These are phyloP conservation scores for Rallus limicola DNA, from an alignment of 2,113 vertebrate species.

Conservation along the genomic window DNA sequence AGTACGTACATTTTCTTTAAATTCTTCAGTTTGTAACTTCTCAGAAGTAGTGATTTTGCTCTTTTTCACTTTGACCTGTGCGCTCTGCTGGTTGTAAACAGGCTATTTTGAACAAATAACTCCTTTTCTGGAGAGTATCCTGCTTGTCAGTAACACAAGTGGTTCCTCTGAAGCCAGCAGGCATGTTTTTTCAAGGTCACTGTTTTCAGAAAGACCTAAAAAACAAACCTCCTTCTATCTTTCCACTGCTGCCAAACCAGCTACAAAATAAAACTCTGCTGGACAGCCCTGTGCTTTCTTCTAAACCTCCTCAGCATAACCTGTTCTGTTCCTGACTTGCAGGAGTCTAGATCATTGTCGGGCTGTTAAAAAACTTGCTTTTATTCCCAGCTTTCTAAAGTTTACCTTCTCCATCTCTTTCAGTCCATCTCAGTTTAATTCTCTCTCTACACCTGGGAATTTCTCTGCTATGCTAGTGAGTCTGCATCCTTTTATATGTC, in stretches of 20 bases:
- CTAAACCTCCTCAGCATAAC: neutral
- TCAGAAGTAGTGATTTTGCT: neutral
- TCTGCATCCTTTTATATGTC: constrained; percentile 6
- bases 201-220: neutral
- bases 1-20: neutral
- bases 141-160: neutral
- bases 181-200: neutral
- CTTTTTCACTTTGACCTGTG: neutral
- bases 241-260: neutral
- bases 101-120: neutral
- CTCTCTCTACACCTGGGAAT: constrained; percentile 18
- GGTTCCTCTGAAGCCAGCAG: neutral
- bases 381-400: constrained; percentile 16
- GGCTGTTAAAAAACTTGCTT: constrained; percentile 18
- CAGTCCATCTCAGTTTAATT: neutral
- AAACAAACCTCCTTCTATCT: neutral
- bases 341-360: neutral
- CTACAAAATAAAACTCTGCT: neutral
- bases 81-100: neutral
- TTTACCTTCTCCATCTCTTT: constrained; percentile 3
- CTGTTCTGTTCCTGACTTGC: neutral
- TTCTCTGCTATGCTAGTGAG: constrained; percentile 4
- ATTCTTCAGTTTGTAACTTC: neutral
- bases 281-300: neutral
- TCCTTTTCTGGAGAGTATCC: neutral